Percentiles rank a stretch among this genome's conserved stretches.
These are phyloP conservation scores for Nannoperca obscura DNA, from an alignment of 2,797 vertebrate species.

Conservation along the genomic window DNA sequence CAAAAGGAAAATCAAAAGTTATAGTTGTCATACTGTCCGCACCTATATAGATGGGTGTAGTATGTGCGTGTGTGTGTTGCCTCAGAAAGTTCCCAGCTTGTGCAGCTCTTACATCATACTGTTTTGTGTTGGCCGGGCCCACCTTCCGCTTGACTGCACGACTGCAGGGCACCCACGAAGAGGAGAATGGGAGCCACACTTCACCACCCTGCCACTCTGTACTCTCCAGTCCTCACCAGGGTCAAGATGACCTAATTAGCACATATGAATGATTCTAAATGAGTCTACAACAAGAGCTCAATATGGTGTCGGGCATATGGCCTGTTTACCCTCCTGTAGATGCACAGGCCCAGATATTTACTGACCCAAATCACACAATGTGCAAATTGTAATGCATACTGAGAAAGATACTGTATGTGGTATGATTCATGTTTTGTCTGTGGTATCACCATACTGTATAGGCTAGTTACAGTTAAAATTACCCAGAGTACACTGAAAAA, in stretches of 20 bases:
- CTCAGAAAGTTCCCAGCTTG: slow-evolving; percentile 54
- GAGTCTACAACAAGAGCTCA: slow-evolving; percentile 43
- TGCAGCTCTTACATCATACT: slow-evolving; percentile 62
- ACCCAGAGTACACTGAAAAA: background rate
- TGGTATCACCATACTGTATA: background rate
- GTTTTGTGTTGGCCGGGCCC: slow-evolving; percentile 57
- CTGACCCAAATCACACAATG: slow-evolving; percentile 13
- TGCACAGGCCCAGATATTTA: slow-evolving; percentile 20
- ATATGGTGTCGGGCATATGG: slow-evolving; percentile 34
- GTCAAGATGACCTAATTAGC: slow-evolving; percentile 69
- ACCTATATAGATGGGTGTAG: slow-evolving; percentile 19
- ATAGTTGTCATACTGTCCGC: slow-evolving; percentile 28
- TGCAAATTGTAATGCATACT: slow-evolving; percentile 17
- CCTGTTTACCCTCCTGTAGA: slow-evolving; percentile 45
- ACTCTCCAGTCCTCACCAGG: slow-evolving; percentile 40
- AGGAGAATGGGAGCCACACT: slow-evolving; percentile 44
- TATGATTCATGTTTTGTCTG: slow-evolving; percentile 23
- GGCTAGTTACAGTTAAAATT: too few species aligned
- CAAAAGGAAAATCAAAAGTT: slow-evolving; percentile 54
- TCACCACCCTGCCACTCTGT: slow-evolving; percentile 15
- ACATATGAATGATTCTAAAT: slow-evolving; percentile 55
- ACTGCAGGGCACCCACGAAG: slow-evolving; percentile 56
- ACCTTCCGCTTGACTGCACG: slow-evolving; percentile 49
- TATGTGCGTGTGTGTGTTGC: slow-evolving; percentile 31
- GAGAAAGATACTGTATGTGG: background rate